A percentile compares a stretch with the other conserved stretches of the same genome.
Conservation (phyloP, 2,113 vertebrate species). For the Phalacrocorax brasilianus region DNA sequence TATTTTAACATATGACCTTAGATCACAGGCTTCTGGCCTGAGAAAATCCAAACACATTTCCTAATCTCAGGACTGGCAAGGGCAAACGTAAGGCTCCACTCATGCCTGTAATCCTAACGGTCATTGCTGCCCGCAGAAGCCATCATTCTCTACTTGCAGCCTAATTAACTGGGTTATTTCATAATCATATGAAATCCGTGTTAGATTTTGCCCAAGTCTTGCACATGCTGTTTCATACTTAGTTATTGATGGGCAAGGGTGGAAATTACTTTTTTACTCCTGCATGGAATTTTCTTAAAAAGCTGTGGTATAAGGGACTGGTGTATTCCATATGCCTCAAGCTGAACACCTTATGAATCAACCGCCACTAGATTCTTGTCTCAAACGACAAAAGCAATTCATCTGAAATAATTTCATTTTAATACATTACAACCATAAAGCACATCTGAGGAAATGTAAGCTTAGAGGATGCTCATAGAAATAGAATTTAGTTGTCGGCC, state of each 20-base stretch:
- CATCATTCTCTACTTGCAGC: not conserved
- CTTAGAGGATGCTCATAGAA: not conserved
- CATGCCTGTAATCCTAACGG: not conserved
- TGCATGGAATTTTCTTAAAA: not conserved
- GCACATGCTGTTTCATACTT: not conserved
- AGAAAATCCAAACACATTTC: not conserved
- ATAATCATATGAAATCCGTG: not conserved
- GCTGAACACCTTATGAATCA: not conserved
- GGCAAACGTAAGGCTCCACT: not conserved
- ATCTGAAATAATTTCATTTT: not conserved
- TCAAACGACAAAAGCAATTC: not conserved
- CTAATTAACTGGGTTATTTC: not conserved
- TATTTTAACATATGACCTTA: not conserved
- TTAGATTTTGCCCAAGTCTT: not conserved
- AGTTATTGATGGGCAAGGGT: not conserved
- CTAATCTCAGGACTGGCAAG: not conserved
- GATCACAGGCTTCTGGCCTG: not conserved
- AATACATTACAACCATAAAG: not conserved
- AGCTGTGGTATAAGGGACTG: not conserved
- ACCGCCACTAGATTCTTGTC: not conserved
- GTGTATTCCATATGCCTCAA: not conserved
- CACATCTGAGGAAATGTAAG: not conserved
- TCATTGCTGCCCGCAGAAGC: not conserved
- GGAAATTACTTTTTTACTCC: not conserved
- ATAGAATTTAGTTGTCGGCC: not conserved